Evolutionary conservation across 2,113 vertebrate genomes (phyloP).

Genomic region (Chauna torquata): DNA sequence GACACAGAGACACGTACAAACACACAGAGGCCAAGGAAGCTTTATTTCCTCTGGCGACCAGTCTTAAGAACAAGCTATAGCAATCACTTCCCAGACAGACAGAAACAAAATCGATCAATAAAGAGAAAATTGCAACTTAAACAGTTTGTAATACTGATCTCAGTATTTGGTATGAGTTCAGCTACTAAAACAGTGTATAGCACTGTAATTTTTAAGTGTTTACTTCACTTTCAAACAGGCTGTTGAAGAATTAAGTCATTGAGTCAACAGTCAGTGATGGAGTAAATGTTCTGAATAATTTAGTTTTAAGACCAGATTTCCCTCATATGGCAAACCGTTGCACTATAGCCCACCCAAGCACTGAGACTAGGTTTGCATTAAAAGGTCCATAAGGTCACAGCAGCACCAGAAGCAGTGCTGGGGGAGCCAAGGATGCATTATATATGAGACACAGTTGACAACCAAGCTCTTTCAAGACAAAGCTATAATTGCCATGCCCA

Average conservation of each 20-base stretch:
- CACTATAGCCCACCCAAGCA: not conserved
- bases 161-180: not conserved
- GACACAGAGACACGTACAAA: not conserved
- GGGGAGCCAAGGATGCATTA: not conserved
- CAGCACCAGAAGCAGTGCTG: fast-evolving
- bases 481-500: not conserved
- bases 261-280: not conserved
- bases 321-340: not conserved
- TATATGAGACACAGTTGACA: not conserved
- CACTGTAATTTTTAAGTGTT: not conserved
- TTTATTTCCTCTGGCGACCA: not conserved
- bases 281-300: not conserved
- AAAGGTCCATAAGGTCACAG: not conserved
- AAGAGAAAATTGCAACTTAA: not conserved
- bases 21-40: not conserved
- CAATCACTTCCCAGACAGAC: not conserved
- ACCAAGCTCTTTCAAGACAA: not conserved
- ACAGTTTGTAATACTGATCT: not conserved
- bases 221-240: not conserved
- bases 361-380: not conserved
- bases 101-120: not conserved
- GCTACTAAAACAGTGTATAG: not conserved
- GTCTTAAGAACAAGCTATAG: not conserved
- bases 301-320: not conserved
- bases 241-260: not conserved